Evolutionary conservation across 2,888 invertebrate species (phyloP).

Genomic region (Exephanes ischioxanthus): DNA sequence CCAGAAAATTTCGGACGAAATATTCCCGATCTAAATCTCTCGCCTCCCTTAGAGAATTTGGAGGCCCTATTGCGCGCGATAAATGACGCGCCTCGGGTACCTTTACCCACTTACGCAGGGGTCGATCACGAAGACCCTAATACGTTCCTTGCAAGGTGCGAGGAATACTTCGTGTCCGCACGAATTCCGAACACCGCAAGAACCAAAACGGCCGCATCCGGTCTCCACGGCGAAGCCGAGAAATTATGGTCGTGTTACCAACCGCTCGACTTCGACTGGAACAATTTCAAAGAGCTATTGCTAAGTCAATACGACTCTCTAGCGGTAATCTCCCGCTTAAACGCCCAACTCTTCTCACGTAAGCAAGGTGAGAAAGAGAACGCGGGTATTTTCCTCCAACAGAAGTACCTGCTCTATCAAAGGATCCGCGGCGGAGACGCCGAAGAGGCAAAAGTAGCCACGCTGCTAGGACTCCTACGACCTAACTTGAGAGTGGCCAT

Average conservation of each 20-base stretch:
- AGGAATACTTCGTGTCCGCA: neutral
- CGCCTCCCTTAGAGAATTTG: neutral
- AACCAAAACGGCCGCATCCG: neutral
- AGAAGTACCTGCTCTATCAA: neutral
- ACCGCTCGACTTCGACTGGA: slow-evolving; percentile 17
- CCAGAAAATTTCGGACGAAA: too few species aligned
- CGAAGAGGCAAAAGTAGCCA: too few species aligned
- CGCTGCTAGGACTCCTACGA: too few species aligned
- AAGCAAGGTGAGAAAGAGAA: neutral
- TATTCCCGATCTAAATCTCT: too few species aligned
- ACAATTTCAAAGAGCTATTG: neutral
- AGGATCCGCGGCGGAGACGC: too few species aligned
- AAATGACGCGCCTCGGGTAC: neutral
- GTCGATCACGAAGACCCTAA: neutral
- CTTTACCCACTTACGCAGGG: neutral
- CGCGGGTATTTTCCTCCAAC: slow-evolving; percentile 9
- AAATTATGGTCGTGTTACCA: neutral
- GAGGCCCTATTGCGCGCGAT: neutral
- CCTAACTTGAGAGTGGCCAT: too few species aligned
- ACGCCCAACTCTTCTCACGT: slow-evolving; percentile 12
- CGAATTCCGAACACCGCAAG: neutral
- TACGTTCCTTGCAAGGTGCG: neutral
- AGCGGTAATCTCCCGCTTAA: neutral
- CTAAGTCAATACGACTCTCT: slow-evolving; percentile 3
- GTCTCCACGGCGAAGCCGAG: neutral